Percentiles rank a stretch among this genome's conserved stretches.
These are phyloP conservation scores for Nipponacmea schrenckii DNA, from an alignment of 2,888 invertebrate genomes.

Conservation along the genomic window DNA sequence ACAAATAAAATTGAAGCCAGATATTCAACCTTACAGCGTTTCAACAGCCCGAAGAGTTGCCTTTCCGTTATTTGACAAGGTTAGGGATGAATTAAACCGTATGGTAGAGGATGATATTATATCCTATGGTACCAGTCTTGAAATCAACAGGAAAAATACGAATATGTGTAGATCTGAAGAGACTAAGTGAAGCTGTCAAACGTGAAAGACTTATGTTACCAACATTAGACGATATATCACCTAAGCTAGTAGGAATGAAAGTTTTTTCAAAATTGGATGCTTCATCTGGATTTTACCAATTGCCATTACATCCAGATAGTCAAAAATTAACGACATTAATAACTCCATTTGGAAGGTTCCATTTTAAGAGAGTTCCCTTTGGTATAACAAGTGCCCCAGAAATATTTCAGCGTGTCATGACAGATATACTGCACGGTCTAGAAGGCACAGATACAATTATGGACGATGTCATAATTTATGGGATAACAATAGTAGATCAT, in stretches of 20 bases:
- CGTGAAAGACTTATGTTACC: conserved; percentile 30
- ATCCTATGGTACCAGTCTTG: conserved; percentile 24
- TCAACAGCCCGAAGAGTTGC: conserved; percentile 24
- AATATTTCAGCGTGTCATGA: conserved; percentile 29
- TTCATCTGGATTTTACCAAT: conserved; percentile 27
- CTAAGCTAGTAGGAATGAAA: conserved; percentile 24
- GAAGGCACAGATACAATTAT: conserved; percentile 1
- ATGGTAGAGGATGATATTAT: conserved; percentile 24
- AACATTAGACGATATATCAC: conserved; percentile 29
- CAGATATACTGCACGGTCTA: conserved; percentile 10
- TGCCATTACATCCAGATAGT: conserved; percentile 23
- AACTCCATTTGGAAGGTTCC: conserved; percentile 26
- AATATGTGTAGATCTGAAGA: conserved; percentile 30
- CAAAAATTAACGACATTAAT: conserved; percentile 27
- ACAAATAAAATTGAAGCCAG: conserved; percentile 16
- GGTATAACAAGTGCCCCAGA: conserved; percentile 27
- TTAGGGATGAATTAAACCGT: conserved; percentile 20
- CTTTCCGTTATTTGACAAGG: conserved; percentile 25
- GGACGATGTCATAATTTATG: conserved; percentile 39
- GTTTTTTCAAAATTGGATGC: conserved; percentile 28
- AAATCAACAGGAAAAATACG: conserved; percentile 23
- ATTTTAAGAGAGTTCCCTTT: conserved; percentile 24
- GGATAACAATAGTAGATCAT: conserved; percentile 28
- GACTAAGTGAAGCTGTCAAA: conserved; percentile 24
- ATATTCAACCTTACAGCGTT: conserved; percentile 19